Evolutionary conservation across 1,140 invertebrate genomes (phyloP), one percentile per base, ranked within the genome.

Genomic region (Heliconius himera): DNA sequence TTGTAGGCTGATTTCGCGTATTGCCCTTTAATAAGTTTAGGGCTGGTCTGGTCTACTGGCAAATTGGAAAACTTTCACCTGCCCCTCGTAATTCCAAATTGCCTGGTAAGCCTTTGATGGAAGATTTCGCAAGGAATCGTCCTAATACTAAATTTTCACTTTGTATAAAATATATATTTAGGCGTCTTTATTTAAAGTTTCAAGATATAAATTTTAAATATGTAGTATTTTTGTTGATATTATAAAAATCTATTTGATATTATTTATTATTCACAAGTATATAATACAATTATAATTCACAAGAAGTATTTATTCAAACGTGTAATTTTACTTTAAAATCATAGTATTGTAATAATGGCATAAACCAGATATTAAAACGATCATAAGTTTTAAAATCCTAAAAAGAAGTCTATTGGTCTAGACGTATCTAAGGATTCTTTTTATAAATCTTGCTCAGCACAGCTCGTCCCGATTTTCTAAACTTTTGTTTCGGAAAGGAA

Each of bases 11-110:
- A 71, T 80, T 76, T 76, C 41, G 22, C 33, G 49, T 38, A 82
- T 82, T 76, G 56, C 71, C 76, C 49, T 75, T 76, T 79, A 74
- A 80, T 81, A 79, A 79, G 76, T 81, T 82, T 82, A 72, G 79
- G 76, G 74, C 70, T 66, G 72, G 77, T 80, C 74, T 80, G 70
- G 77, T 60, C 78, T 71, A 22, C 51, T 46, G 74, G 46, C 70
- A 83, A 83, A 84, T 84, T 83, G 80, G 79, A 82, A 84, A 84
- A 82, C 77, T 84, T 87, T 78, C 73, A 82, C 82, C 81, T 85
- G 82, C 78, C 78, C 77, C 70, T 70, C 76, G 81, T 81, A 79
- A 73, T 76, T 54, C 38, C 74, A 78, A 74, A 77, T 83, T 83
- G 79, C 76, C 66, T 73, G 66, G 70, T 80, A 84, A 83, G 83